Percentiles rank a stretch among this genome's conserved stretches.
Evolutionary conservation across 2,797 vertebrate genomes (phyloP).

Genomic region (Apogon hyalosoma): DNA sequence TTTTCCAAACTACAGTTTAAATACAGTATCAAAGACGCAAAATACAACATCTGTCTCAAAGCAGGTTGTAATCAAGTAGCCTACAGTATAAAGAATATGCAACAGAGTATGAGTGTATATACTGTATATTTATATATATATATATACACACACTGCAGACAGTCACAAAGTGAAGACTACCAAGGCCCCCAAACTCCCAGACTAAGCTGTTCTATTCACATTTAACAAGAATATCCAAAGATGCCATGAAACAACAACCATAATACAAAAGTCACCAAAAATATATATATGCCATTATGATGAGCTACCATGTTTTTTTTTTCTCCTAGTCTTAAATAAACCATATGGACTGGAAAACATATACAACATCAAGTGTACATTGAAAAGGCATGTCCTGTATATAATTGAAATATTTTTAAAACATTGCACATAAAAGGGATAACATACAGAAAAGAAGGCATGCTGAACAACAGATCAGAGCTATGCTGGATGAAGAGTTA

Average conservation of each 20-base stretch:
- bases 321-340: constrained; percentile 86
- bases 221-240: constrained; percentile 93
- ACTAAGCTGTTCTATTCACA: constrained; percentile 90
- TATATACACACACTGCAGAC: constrained; percentile 87
- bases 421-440: constrained; percentile 84
- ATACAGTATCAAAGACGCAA: constrained; percentile 94
- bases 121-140: constrained; percentile 88
- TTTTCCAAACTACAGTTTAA: constrained; percentile 86
- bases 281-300: constrained; percentile 85
- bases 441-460: constrained; percentile 66
- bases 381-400: constrained; percentile 87
- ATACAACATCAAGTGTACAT: constrained; percentile 88
- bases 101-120: constrained; percentile 83
- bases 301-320: constrained; percentile 84
- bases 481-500: constrained; percentile 46
- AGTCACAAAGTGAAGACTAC: constrained; percentile 92
- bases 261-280: constrained; percentile 90
- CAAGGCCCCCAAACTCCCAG: constrained; percentile 83
- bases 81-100: constrained; percentile 92
- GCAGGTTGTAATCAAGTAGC: constrained; percentile 84
- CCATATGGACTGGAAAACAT: constrained; percentile 90
- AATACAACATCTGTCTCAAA: constrained; percentile 87
- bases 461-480: constrained; percentile 65
- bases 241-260: constrained; percentile 84
- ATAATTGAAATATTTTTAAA: constrained; percentile 74